A percentile compares a stretch with the other conserved stretches of the same genome.
Conservation (phyloP, 2,113 vertebrate genomes). For the Neotragus pygmaeus region DNA sequence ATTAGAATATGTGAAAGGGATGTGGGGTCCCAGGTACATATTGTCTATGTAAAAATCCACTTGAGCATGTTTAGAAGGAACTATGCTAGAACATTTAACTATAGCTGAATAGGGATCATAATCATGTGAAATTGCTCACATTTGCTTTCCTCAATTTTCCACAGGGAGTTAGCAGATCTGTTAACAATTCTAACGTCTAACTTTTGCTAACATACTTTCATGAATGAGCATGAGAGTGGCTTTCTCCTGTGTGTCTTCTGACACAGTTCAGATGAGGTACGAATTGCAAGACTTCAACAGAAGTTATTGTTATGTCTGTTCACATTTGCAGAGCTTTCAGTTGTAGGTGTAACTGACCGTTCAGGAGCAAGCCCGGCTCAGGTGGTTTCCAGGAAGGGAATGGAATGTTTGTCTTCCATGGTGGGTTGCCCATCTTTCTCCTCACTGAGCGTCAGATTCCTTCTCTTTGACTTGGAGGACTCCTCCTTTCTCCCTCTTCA, state of each 20-base stretch:
- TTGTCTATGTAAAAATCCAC: not conserved
- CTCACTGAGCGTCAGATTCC: not conserved
- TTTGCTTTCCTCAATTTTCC: not conserved
- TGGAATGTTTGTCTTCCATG: fast-evolving
- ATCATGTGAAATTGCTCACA: not conserved
- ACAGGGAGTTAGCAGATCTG: not conserved
- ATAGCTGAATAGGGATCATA: not conserved
- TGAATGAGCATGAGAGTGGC: not conserved
- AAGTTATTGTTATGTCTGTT: not conserved
- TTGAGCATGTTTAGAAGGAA: not conserved
- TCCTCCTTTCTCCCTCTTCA: not conserved
- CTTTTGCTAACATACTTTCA: not conserved
- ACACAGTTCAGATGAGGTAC: not conserved
- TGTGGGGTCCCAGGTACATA: not conserved
- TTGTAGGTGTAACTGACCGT: not conserved
- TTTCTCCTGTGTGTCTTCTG: not conserved
- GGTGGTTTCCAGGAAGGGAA: not conserved
- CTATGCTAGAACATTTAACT: not conserved
- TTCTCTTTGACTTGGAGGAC: not conserved
- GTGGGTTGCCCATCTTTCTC: not conserved
- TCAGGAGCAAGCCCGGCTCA: fast-evolving
- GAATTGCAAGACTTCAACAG: not conserved
- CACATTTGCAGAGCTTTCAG: not conserved
- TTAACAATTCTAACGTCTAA: not conserved
- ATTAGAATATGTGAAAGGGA: not conserved